Conservation (phyloP, 2,797 vertebrate species). For the Meriones psammophilus region DNA sequence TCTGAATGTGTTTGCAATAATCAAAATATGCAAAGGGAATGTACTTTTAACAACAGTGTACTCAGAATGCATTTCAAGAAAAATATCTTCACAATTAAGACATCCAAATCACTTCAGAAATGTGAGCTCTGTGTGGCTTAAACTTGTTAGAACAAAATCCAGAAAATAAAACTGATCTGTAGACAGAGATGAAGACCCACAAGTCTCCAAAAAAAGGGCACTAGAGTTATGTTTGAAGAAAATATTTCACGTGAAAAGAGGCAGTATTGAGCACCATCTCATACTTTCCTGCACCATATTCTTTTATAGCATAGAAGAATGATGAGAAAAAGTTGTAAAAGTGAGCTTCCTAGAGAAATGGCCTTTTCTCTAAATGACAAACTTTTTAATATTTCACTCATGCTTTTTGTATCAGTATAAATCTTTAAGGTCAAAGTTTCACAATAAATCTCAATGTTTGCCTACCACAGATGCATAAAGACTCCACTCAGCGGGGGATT, state of each 20-base stretch:
- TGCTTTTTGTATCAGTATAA: not conserved
- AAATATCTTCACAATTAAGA: slow-evolving; percentile 41
- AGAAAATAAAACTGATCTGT: not conserved
- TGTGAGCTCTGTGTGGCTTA: not conserved
- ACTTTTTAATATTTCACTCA: slow-evolving; percentile 27
- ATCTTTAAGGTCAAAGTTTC: slow-evolving; percentile 49
- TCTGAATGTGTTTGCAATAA: slow-evolving; percentile 24
- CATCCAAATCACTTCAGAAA: slow-evolving; percentile 42
- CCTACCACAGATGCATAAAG: not conserved
- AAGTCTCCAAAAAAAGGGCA: not conserved
- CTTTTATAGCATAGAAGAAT: slow-evolving; percentile 36
- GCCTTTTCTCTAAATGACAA: slow-evolving; percentile 46
- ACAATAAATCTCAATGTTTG: slow-evolving; percentile 18
- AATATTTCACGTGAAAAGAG: slow-evolving; percentile 49
- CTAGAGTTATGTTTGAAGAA: slow-evolving; percentile 42
- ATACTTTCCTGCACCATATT: not conserved
- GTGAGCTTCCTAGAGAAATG: slow-evolving; percentile 16
- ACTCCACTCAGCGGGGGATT: too few species aligned
- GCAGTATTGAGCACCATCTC: not conserved
- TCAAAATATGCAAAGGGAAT: slow-evolving; percentile 32
- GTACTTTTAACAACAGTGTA: not conserved
- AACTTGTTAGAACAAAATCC: slow-evolving; percentile 1
- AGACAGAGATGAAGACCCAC: not conserved
- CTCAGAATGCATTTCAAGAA: slow-evolving; percentile 27
- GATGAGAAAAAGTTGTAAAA: slow-evolving; percentile 41